These are phyloP conservation scores for Himantopus leucocephalus DNA, from an alignment of 2,113 vertebrate genomes.

Conservation along the genomic window DNA sequence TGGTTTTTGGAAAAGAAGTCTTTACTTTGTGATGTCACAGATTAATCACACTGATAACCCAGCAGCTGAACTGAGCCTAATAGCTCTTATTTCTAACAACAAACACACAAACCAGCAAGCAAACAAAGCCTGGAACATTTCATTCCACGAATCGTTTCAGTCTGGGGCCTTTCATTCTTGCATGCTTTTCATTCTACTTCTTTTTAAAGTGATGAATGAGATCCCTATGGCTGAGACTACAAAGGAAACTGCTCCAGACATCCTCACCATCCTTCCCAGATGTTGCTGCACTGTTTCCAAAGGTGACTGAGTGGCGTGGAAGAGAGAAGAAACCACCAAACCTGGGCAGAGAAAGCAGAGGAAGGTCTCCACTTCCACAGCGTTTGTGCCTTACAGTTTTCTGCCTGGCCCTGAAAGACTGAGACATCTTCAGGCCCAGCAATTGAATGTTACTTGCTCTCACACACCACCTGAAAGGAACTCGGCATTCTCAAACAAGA, in stretches of 20 bases:
- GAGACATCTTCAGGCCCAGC: background rate
- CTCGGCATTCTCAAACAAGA: background rate
- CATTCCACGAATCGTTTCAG: background rate
- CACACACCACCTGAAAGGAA: background rate
- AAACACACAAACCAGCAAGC: background rate
- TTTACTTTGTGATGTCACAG: background rate
- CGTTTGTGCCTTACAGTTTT: background rate
- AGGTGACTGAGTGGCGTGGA: background rate
- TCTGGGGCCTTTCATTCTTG: background rate
- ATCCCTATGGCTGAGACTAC: background rate
- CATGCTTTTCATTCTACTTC: background rate
- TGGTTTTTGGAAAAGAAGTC: background rate
- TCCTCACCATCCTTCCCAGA: background rate
- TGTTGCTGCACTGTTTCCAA: background rate
- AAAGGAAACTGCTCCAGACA: background rate
- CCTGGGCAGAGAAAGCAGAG: background rate
- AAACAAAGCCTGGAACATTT: slow-evolving; percentile 22
- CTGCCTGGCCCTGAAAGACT: background rate
- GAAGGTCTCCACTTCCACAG: background rate
- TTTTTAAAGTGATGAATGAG: background rate
- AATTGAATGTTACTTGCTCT: background rate
- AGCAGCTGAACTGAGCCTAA: background rate
- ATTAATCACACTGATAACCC: background rate
- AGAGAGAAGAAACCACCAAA: background rate
- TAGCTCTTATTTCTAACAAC: slow-evolving; percentile 15